Evolutionary conservation across 2,888 invertebrate genomes (phyloP).

Genomic region (Aphodius sticticus): DNA sequence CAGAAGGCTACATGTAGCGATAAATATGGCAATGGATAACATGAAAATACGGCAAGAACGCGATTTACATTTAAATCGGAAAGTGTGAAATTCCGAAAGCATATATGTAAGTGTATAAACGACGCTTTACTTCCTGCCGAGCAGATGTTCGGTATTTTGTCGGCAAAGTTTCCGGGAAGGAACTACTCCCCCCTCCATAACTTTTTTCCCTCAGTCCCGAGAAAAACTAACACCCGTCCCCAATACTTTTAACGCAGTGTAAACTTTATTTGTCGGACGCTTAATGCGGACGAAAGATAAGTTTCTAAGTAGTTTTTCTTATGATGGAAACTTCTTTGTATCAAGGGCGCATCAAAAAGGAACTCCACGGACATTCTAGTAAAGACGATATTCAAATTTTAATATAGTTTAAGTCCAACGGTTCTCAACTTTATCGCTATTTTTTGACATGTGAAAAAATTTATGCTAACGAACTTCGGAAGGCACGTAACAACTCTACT

Average conservation of each 20-base stretch:
- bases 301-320: background rate
- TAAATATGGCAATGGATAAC: background rate
- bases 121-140: conserved; percentile 19
- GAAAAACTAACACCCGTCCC: conserved; percentile 17
- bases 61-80: conserved; percentile 26
- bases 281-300: background rate
- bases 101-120: conserved; percentile 19
- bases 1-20: background rate
- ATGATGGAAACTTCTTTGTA: no score
- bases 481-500: no score
- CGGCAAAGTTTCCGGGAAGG: conserved; percentile 9
- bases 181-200: background rate
- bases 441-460: no score
- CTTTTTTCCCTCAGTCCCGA: background rate
- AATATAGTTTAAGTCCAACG: no score
- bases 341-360: no score
- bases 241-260: conserved; percentile 10
- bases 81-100: conserved; percentile 16
- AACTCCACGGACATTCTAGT: no score
- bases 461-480: no score
- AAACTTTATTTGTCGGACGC: conserved; percentile 16
- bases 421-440: no score
- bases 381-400: no score
- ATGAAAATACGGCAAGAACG: conserved; percentile 13
- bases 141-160: conserved; percentile 20